Evolutionary conservation across 2,888 invertebrate species (phyloP), one percentile per base, ranked within the genome.

Genomic region (Pammene fasciana): DNA sequence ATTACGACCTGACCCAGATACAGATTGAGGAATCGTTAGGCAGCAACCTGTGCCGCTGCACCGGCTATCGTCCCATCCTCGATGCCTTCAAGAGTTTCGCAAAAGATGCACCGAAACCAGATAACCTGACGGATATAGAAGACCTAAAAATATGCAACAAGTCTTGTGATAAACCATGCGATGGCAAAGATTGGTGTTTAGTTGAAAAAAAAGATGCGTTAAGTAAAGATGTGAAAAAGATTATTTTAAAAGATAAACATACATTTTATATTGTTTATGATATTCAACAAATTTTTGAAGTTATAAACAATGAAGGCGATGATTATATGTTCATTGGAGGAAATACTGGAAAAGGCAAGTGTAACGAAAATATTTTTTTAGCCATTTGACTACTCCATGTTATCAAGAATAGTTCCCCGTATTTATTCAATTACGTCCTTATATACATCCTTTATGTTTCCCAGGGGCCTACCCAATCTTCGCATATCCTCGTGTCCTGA

Each of bases 11-110:
- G 34, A 94, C 94, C 0, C 94, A 93, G 93, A 84, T 94, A 71
- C 93, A 95, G 74, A 93, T 96, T 7, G 96, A 96, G 82, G 93
- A 95, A 72, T 93, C 94, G 0, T 95, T 96, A 75, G 95, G 94
- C n/a, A 94, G 96, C 46, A 96, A 96, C 74, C 92, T 96, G 52
- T 96, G 96, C 75, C 91, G 96, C 46, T 96, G 96, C 76, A 96
- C 96, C 0, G 95, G 95, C 0, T 95, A 95, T 76, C 85, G 95
- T 57, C 93, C 95, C 0, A 95, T 95, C 52, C 72, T 94, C 2
- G 93, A 95, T 70, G 94, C 94, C 0, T 95, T 95, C 79, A 95
- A 95, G 76, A 93, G 93, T 0, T 89, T 95, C 59, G 93, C 93
- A 5, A 86, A 77, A 64, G 94, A 94, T 74, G 86, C 90, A 3